Conservation (phyloP, 2,888 invertebrate species). For the Crematogaster levior region DNA sequence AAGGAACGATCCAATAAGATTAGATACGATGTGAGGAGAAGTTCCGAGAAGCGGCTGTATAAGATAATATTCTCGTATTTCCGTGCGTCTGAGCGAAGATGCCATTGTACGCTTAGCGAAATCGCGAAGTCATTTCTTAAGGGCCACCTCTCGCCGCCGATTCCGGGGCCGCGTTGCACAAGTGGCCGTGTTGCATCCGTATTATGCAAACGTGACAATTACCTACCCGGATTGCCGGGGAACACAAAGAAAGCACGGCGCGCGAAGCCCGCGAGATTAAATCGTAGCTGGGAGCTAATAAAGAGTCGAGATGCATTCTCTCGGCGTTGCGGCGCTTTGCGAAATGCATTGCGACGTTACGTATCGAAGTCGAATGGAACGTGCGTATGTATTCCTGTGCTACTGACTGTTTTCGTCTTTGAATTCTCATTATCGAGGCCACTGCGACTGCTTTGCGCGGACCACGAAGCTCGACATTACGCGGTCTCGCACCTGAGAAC, state of each 20-base stretch:
- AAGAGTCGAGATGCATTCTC: constrained; percentile 42
- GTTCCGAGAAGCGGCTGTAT: background rate
- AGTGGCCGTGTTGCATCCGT: constrained; percentile 38
- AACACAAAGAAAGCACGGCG: constrained; percentile 42
- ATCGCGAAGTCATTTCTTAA: constrained; percentile 41
- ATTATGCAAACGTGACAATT: constrained; percentile 56
- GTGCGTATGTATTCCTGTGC: background rate
- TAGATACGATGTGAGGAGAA: background rate
- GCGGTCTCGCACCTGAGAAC: constrained; percentile 70
- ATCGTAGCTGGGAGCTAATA: constrained; percentile 51
- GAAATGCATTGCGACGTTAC: constrained; percentile 13
- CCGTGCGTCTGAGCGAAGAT: background rate
- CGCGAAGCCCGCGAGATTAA: constrained; percentile 45
- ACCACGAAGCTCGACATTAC: constrained; percentile 58
- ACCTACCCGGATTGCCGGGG: constrained; percentile 13
- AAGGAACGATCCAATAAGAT: background rate
- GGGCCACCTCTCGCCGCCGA: constrained; percentile 17
- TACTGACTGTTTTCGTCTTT: background rate
- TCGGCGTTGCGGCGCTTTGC: constrained; percentile 31
- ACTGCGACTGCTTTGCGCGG: constrained; percentile 35
- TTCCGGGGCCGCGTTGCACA: constrained; percentile 39
- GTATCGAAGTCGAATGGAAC: constrained; percentile 11
- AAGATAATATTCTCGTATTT: background rate
- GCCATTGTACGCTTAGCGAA: constrained; percentile 1
- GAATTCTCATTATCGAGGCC: background rate